Conservation (phyloP, 2,888 invertebrate genomes). For the Arctia plantaginis region DNA sequence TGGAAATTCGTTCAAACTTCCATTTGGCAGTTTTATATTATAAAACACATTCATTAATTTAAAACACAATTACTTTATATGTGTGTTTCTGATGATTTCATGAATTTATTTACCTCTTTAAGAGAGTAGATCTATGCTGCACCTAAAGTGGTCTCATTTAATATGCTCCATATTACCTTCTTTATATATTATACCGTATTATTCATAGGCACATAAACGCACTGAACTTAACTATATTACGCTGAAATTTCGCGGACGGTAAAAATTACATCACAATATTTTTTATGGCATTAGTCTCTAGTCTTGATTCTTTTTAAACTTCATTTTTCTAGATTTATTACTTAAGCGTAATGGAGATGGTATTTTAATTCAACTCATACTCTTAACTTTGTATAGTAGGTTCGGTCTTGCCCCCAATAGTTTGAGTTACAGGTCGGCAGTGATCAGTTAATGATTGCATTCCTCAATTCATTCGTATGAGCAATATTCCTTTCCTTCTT, state of each 20-base stretch:
- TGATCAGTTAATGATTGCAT: background rate
- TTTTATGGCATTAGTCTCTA: conserved; percentile 33
- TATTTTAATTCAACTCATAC: background rate
- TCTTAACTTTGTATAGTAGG: background rate
- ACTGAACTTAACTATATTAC: conserved; percentile 41
- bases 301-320: conserved; percentile 33
- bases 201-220: conserved; percentile 53
- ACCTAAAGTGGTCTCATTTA: conserved; percentile 38
- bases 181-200: conserved; percentile 56
- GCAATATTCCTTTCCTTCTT: background rate
- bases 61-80: conserved; percentile 9
- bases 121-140: conserved; percentile 29
- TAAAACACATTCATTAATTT: background rate
- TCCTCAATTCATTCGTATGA: background rate
- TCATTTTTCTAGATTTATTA: conserved; percentile 8
- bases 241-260: conserved; percentile 50
- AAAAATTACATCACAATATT: conserved; percentile 49
- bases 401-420: background rate
- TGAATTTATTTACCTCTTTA: conserved; percentile 27
- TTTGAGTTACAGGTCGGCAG: background rate
- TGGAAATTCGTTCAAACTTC: background rate
- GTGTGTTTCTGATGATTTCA: conserved; percentile 13
- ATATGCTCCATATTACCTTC: conserved; percentile 46
- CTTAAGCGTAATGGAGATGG: conserved; percentile 11
- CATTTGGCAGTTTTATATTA: too few relatives aligned